Percentiles rank a stretch among this genome's conserved stretches.
Conservation (phyloP, 2,797 vertebrate species). For the Cryptoprocta ferox region DNA sequence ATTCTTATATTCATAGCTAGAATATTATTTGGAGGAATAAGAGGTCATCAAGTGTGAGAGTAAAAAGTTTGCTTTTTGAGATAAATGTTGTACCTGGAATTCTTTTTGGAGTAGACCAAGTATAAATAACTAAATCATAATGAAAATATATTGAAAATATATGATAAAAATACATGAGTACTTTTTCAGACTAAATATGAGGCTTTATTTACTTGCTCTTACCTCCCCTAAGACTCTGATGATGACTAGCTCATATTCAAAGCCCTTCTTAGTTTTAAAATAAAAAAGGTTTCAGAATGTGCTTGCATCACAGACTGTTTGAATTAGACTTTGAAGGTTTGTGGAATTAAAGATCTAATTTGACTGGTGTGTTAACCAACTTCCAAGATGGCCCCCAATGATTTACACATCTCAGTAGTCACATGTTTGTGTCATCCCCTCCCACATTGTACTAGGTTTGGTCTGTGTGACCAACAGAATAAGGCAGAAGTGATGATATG, state of each 20-base stretch:
- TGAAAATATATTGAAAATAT: slow-evolving; percentile 5
- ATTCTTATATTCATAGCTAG: not conserved
- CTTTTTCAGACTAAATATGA: not conserved
- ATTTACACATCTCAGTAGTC: not conserved
- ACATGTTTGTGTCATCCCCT: not conserved
- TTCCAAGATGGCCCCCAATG: not conserved
- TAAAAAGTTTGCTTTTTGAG: not conserved
- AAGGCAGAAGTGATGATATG: not conserved
- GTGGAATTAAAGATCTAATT: not conserved
- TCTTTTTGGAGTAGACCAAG: not conserved
- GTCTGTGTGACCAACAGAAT: not conserved
- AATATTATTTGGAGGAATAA: slow-evolving; percentile 36
- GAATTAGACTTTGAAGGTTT: not conserved
- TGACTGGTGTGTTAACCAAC: not conserved
- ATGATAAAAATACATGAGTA: not conserved
- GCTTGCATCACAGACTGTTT: not conserved
- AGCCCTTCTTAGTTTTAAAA: not conserved
- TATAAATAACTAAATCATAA: not conserved
- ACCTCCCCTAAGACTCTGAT: not conserved
- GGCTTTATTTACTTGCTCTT: not conserved
- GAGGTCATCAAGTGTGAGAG: not conserved
- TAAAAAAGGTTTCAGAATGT: not conserved
- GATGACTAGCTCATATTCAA: not conserved
- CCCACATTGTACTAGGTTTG: not conserved
- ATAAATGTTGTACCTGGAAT: not conserved